phyloP scores from a whole-genome alignment of 2,113 vertebrate species.

The Alces alces region DNA sequence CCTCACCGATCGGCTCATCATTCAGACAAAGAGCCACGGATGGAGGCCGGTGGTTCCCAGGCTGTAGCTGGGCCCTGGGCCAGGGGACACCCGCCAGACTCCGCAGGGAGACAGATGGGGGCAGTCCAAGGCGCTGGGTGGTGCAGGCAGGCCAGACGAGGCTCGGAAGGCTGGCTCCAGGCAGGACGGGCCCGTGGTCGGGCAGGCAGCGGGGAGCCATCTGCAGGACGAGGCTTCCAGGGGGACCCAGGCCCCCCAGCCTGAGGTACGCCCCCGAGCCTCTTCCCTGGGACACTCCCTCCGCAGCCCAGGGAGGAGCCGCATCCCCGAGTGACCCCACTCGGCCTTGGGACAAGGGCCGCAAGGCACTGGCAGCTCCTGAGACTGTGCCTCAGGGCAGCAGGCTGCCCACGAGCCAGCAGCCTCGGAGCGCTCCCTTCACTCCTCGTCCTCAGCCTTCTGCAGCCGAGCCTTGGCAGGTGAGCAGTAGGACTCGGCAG shows the following conservation, averaged over 20 bases:
- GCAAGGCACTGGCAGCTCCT: neutral
- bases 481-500: fast-evolving
- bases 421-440: neutral
- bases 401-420: neutral
- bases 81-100: neutral
- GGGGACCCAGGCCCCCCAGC: neutral
- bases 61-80: neutral
- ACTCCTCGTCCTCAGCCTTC: neutral
- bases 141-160: neutral
- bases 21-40: neutral
- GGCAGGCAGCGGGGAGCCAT: neutral
- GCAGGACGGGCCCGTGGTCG: neutral
- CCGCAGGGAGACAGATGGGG: neutral
- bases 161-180: neutral
- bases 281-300: neutral
- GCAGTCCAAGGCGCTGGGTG: neutral
- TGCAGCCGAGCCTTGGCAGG: neutral
- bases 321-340: neutral
- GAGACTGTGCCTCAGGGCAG: neutral
- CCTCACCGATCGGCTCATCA: fast-evolving
- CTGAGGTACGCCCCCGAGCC: too few species aligned
- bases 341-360: neutral
- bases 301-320: fast-evolving
- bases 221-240: neutral
- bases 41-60: neutral